Conservation (phyloP, 2,888 invertebrate genomes). For the Agrochola lychnidis region DNA sequence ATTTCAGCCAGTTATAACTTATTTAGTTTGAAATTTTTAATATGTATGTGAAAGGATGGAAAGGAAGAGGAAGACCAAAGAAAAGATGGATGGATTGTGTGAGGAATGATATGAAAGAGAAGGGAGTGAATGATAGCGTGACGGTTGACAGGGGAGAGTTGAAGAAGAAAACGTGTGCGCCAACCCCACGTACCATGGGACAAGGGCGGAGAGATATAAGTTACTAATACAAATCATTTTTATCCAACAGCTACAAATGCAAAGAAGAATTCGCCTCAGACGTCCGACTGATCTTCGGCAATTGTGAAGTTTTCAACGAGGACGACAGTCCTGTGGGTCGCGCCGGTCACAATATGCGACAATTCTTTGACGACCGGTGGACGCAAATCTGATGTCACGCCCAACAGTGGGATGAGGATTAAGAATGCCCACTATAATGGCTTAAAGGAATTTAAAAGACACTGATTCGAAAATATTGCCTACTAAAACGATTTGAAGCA, state of each 20-base stretch:
- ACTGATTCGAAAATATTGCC: neutral
- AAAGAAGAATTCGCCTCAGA: constrained; percentile 98
- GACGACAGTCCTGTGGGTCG: constrained; percentile 99
- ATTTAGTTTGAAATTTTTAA: too few relatives aligned
- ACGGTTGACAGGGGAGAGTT: too few relatives aligned
- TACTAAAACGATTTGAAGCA: neutral
- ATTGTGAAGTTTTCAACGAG: constrained; percentile 99
- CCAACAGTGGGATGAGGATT: constrained; percentile 38
- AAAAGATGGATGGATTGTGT: too few relatives aligned
- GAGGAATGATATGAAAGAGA: too few relatives aligned
- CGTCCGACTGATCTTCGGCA: constrained; percentile 98
- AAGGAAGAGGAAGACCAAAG: too few relatives aligned
- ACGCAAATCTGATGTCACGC: constrained; percentile 87
- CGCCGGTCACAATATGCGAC: constrained; percentile 97
- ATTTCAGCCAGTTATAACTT: too few relatives aligned
- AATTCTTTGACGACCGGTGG: constrained; percentile 98
- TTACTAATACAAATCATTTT: neutral
- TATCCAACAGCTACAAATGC: constrained; percentile 95
- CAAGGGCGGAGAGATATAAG: neutral
- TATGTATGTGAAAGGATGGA: too few relatives aligned
- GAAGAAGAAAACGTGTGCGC: too few relatives aligned
- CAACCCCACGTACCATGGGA: too few relatives aligned
- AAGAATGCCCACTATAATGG: constrained; percentile 18
- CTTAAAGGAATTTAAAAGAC: neutral
- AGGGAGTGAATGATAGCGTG: too few relatives aligned